These are phyloP conservation scores for Rissa tridactyla DNA, from an alignment of 2,113 vertebrate genomes.

Conservation along the genomic window DNA sequence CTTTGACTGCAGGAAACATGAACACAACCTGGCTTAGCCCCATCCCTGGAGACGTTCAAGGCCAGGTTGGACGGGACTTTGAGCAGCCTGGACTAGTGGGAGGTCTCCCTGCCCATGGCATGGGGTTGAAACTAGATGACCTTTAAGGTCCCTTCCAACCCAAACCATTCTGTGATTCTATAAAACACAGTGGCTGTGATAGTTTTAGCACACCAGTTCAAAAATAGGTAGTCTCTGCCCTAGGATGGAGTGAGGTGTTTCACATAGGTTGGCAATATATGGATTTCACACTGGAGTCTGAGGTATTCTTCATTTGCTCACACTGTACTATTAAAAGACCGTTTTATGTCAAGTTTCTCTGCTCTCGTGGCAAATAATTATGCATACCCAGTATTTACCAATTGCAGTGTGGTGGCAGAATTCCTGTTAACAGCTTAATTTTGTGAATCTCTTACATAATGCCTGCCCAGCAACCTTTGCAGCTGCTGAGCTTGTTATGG, in stretches of 20 bases:
- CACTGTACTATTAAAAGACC: background rate
- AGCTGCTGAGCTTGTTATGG: background rate
- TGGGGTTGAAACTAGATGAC: too few species aligned
- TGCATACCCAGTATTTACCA: background rate
- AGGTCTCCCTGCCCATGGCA: too few species aligned
- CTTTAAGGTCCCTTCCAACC: too few species aligned
- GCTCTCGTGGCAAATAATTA: background rate
- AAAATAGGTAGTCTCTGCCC: background rate
- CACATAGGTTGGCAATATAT: background rate
- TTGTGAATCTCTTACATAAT: background rate
- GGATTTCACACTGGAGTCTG: background rate
- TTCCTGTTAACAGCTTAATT: background rate
- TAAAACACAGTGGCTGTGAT: background rate
- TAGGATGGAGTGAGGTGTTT: background rate
- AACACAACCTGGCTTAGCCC: background rate
- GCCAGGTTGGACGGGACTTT: too few species aligned
- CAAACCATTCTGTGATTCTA: too few species aligned
- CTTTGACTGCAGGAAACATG: background rate
- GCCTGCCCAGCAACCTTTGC: background rate
- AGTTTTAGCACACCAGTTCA: background rate
- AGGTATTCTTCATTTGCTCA: background rate
- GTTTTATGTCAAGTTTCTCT: background rate
- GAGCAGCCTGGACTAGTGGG: too few species aligned
- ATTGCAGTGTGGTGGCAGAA: background rate
- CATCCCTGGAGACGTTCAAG: too few species aligned